phyloP scores from a whole-genome alignment of 2,113 vertebrate species.

The Montifringilla adamsi region DNA sequence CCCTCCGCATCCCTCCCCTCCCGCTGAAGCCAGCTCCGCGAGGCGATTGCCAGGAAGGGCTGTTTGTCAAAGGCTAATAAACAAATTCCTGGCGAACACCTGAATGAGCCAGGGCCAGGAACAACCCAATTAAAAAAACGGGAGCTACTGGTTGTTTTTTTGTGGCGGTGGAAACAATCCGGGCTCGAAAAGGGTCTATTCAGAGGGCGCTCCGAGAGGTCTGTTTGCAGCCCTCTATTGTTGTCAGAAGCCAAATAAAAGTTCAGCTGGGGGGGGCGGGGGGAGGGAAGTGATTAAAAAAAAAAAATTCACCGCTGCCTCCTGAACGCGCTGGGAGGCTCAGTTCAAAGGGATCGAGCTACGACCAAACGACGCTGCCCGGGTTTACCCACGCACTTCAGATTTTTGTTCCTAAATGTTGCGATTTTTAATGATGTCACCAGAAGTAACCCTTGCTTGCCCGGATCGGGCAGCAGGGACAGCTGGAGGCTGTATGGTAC shows the following conservation, averaged over 20 bases:
- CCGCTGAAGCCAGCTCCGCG: conserved; percentile 73
- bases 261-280: neutral
- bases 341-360: neutral
- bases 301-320: neutral
- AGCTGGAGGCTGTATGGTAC: neutral
- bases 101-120: conserved; percentile 69
- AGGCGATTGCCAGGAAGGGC: conserved; percentile 84
- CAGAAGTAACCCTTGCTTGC: neutral
- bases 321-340: neutral
- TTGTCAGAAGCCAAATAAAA: conserved; percentile 61
- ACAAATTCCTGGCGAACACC: conserved; percentile 68
- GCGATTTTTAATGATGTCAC: neutral
- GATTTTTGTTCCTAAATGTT: conserved; percentile 21
- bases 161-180: conserved; percentile 71
- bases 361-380: neutral
- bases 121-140: conserved; percentile 79
- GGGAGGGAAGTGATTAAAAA: neutral
- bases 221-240: conserved; percentile 58
- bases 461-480: neutral
- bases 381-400: neutral
- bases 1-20: conserved; percentile 41
- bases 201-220: conserved; percentile 18
- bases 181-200: conserved; percentile 21
- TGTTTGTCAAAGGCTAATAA: conserved; percentile 76
- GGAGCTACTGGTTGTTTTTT: conserved; percentile 62